Evolutionary conservation across 2,888 invertebrate genomes (phyloP).

Genomic region (Alentia gelatinosa): DNA sequence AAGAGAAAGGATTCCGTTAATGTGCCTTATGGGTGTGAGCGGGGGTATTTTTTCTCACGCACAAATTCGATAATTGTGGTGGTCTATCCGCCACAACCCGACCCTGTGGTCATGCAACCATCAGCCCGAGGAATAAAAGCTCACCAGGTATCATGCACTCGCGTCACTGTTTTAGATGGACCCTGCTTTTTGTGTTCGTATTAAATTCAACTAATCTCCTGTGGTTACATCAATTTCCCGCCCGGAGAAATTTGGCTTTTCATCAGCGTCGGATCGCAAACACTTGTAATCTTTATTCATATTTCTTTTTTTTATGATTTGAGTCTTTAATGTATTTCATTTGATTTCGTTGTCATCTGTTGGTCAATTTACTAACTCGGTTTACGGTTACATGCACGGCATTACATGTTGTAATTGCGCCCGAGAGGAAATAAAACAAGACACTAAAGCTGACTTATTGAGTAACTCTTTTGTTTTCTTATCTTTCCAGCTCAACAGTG

Average conservation of each 20-base stretch:
- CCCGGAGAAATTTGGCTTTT: background rate
- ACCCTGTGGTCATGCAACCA: background rate
- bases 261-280: background rate
- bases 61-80: background rate
- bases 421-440: background rate
- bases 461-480: background rate
- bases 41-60: constrained; percentile 19
- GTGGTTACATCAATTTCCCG: background rate
- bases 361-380: too few species aligned
- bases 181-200: background rate
- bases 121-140: background rate
- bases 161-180: background rate
- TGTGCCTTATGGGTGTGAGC: background rate
- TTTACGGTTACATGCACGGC: too few species aligned
- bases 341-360: too few species aligned
- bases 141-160: background rate
- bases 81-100: background rate
- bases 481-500: constrained; percentile 42
- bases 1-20: background rate
- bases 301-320: too few species aligned
- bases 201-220: background rate
- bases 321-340: too few species aligned
- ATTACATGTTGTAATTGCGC: too few species aligned
- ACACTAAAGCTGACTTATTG: background rate
- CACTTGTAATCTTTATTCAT: too few species aligned